Evolutionary conservation across 2,797 vertebrate genomes (phyloP), one percentile per base, ranked within the genome.

Genomic region (Poecilia gillii): DNA sequence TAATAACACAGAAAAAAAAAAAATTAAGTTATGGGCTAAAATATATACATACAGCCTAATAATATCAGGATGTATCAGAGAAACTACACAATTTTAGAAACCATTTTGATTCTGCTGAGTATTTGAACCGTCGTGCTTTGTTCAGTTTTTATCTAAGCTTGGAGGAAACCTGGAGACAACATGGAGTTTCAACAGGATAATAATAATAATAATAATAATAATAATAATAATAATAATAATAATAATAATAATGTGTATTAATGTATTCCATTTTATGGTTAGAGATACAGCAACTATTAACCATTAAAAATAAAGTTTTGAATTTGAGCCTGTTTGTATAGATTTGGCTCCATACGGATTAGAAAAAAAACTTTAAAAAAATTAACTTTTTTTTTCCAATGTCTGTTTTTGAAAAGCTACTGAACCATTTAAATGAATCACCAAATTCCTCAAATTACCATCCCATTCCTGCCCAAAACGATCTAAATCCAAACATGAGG

Each of bases 381-480:
- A 33, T 8, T 25, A 8, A 36, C 16, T 36, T 64, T 39, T 23
- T 8, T 33, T 33, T 33, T 33, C 64, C 64, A 66, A 66, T 1
- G 8, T 16, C 36, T 41, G 20, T 68, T 41, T 68, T 68, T 41
- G 3, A 41, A 62, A 68, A 39, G 20, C 23, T 12, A 25, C 20
- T 41, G 64, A 68, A 25, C 7, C 12, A 39, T 68, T 68, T 6
- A 25, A 12, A 41, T 41, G 4, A 70, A 41, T 70, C 66, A 43
- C 23, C 25, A n/a, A 6, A 70, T 41, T 41, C 23, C 39, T 20
- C 66, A 43, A 41, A 41, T 25, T 25, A 25, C 25, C 66, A 70
- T 14, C 39, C n/a, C 23, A 25, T 70, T 70, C 66, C 39, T 70
- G 39, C 11, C 66, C 66, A n/a, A 41, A 70, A 81, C 59, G 57